Base-by-base conservation (phyloP, 1,140 invertebrate species). In the Dreissena polymorpha region DNA sequence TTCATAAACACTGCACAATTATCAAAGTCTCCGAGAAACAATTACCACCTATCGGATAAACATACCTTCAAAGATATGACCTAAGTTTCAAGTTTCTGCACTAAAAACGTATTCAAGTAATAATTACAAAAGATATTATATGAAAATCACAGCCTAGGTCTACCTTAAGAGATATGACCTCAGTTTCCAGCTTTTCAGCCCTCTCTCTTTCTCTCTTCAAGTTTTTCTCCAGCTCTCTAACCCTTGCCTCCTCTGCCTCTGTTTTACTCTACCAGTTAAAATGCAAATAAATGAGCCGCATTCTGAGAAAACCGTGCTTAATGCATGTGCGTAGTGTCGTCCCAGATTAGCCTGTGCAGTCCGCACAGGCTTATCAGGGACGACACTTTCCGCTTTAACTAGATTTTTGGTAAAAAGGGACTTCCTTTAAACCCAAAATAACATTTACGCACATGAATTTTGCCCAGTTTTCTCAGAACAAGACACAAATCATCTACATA, bases 11-110 rank as follows among this genome's bases (percentile, higher is more conserved):
- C n/a, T n/a, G n/a, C n/a, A n/a, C n/a, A n/a, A n/a, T n/a, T n/a
- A n/a, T n/a, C n/a, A n/a, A n/a, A n/a, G n/a, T n/a, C n/a, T n/a
- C n/a, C n/a, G n/a, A n/a, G n/a, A n/a, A n/a, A n/a, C n/a, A n/a
- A 39, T 2, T 39, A 39, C 39, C 39, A 39, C 2, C 39, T 39
- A 39, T 39, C 39, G 3, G 8, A 39, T 39, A 2, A 5, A 39
- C 39, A 39, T 39, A 39, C 39, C 39, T 39, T 39, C 39, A 39
- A 55, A 13, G 86, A 67, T 39, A 72, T 68, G 18, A 91, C 39
- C 55, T 91, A 89, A 27, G 86, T 85, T 80, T 91, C 88, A 29
- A 87, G 65, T 89, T 65, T 93, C 93, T 81, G 94, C 92, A 85
- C 94, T 86, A n/a, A n/a, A n/a, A n/a, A n/a, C n/a, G n/a, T n/a